phyloP scores from a whole-genome alignment of 2,113 vertebrate species.

The Ceratotherium simum region DNA sequence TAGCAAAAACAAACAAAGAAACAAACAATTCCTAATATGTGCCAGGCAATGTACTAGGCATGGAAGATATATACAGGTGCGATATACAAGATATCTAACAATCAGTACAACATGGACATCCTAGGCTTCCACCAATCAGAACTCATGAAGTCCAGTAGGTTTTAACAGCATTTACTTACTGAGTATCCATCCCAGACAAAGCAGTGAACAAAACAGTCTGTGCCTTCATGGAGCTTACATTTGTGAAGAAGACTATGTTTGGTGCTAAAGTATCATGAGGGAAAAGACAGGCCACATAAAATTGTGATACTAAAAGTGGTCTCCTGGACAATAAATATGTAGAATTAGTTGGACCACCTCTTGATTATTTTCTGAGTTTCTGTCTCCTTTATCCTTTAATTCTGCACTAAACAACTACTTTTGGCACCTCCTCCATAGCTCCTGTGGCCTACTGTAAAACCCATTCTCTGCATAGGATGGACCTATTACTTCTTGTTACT shows the following conservation, averaged over 20 bases:
- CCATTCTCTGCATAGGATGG: neutral
- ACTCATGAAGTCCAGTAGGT: neutral
- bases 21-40: neutral
- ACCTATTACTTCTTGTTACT: neutral
- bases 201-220: neutral
- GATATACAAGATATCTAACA: neutral
- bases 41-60: neutral
- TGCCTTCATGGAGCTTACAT: neutral
- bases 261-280: neutral
- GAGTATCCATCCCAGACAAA: neutral
- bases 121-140: neutral
- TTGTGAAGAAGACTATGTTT: neutral
- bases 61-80: neutral
- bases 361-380: conserved; percentile 24
- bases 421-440: neutral
- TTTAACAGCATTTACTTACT: neutral
- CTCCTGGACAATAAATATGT: neutral
- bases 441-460: neutral
- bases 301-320: neutral
- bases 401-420: neutral
- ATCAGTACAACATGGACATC: neutral
- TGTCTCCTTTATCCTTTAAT: neutral
- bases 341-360: neutral
- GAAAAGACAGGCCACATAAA: neutral
- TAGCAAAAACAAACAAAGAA: neutral